phyloP scores from a whole-genome alignment of 2,888 invertebrate species.

The Sepioteuthis lessoniana region DNA sequence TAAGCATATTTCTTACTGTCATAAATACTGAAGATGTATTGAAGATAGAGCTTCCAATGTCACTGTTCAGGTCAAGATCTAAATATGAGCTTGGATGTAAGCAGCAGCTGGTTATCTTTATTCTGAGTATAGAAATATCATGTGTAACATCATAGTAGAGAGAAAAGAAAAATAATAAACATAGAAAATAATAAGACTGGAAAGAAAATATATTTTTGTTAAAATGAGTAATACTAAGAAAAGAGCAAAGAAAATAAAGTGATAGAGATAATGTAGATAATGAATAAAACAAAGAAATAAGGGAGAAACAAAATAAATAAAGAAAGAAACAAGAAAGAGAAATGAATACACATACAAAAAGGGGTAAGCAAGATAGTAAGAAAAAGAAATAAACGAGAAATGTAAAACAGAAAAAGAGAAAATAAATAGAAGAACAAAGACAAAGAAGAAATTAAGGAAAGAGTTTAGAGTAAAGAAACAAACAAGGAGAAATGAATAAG shows the following conservation, averaged over 20 bases:
- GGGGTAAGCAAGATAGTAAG: neutral
- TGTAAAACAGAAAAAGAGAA: neutral
- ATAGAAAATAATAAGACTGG: neutral
- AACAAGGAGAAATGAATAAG: neutral
- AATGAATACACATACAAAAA: neutral
- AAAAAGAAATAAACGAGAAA: neutral
- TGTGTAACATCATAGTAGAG: neutral
- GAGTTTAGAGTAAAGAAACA: neutral
- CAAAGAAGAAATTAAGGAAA: neutral
- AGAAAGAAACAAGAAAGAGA: neutral
- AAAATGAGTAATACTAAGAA: neutral
- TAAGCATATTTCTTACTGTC: neutral
- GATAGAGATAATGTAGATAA: neutral
- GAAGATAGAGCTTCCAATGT: neutral
- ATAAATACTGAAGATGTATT: neutral
- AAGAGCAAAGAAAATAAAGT: neutral
- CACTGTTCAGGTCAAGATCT: neutral
- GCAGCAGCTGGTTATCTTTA: neutral
- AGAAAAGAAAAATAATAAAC: neutral
- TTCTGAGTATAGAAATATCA: neutral
- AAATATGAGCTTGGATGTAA: neutral
- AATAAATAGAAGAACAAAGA: neutral
- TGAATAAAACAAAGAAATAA: neutral
- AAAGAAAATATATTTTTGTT: neutral
- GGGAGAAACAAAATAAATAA: neutral